Evolutionary conservation across 1,140 invertebrate species (phyloP), one percentile per base, ranked within the genome.

Genomic region (Drosophila sucinea): DNA sequence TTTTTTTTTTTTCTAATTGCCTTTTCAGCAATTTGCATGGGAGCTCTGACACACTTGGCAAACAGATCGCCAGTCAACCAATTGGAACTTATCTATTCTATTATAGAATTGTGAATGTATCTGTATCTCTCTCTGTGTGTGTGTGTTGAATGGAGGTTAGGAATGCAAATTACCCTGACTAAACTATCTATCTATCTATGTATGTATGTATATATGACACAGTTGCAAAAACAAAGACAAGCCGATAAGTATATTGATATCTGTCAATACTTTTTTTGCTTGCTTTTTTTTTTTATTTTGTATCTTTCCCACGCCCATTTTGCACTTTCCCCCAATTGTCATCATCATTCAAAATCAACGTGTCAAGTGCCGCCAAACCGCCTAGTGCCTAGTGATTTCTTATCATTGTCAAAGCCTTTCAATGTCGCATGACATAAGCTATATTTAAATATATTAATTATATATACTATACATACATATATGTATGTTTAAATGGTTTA

Each of bases 1-100:
- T 23, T 17, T 5, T 25, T 77, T 84, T 58, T 58, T 58, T 79
- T 84, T 77, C 69, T 77, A 84, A 85, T 85, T 81, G 71, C 77
- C 65, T 77, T 60, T 38, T 38, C 44, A 70, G 73, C 27, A 35
- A 77, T 77, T 77, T 64, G 55, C 66, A 69, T 76, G 44, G 44
- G 44, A 27, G 44, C 33, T 32, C 65, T 80, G 77, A 77, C 75
- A 80, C 75, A 80, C 74, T 77, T 80, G 77, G 74, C 70, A 63
- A 73, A 63, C 69, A 62, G 65, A 57, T 66, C 25, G 35, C 40
- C 57, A 67, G 64, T 61, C 75, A 78, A 51, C 44, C 44, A 51
- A 78, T 79, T 66, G 67, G 71, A 79, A 71, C 67, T 71, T 23
- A 77, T 75, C 64, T 69, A 63, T 66, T 60, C 60, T 11, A 38